phyloP scores from a whole-genome alignment of 2,113 vertebrate species.

The Pteropus alecto region DNA sequence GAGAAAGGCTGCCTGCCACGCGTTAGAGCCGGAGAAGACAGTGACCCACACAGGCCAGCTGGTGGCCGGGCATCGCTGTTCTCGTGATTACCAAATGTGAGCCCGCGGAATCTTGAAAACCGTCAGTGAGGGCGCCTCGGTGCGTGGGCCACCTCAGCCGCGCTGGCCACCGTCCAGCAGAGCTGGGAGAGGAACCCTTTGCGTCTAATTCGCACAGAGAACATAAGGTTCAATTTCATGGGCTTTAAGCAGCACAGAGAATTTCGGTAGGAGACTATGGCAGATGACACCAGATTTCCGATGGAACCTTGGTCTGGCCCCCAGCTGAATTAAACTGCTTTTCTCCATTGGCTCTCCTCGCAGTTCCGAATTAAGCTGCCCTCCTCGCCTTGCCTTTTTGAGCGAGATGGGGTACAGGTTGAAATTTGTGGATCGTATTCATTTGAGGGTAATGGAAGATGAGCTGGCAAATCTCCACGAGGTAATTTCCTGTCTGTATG shows the following conservation, averaged over 20 bases:
- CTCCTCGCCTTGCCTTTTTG: not conserved
- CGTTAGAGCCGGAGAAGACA: not conserved
- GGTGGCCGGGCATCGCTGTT: not conserved
- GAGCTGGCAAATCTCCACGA: rapidly evolving
- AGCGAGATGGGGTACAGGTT: not conserved
- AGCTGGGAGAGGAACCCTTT: not conserved
- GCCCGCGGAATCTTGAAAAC: rapidly evolving
- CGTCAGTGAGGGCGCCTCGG: rapidly evolving
- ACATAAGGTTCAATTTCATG: not conserved
- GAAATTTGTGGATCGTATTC: not conserved
- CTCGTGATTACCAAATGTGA: rapidly evolving
- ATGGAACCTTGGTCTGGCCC: not conserved
- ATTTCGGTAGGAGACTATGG: not conserved
- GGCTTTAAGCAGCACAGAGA: not conserved
- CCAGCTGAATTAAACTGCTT: not conserved
- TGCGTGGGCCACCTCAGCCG: rapidly evolving
- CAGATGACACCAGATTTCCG: not conserved
- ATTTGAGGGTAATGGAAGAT: not conserved
- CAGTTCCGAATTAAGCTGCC: too few relatives aligned
- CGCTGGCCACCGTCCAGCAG: not conserved
- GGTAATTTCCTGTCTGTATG: rapidly evolving
- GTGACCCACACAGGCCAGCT: not conserved
- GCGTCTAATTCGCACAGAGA: not conserved
- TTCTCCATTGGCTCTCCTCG: not conserved
- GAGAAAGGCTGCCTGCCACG: not conserved